Evolutionary conservation across 2,113 vertebrate genomes (phyloP).

Genomic region (Cavia porcellus): DNA sequence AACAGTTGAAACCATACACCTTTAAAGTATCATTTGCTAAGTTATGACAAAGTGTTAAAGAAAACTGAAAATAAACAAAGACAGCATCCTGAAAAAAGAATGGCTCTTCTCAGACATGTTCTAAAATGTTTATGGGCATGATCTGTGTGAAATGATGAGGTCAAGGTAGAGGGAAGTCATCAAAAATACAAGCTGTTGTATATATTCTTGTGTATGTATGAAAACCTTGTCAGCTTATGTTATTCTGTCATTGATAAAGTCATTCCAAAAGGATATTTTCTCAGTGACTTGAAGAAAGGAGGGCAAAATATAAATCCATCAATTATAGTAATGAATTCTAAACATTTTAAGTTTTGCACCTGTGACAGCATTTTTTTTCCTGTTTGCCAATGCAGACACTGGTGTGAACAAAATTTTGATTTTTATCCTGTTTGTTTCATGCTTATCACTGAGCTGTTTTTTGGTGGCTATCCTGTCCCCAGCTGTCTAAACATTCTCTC

Average conservation of each 20-base stretch:
- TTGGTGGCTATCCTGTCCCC: slow-evolving; percentile 67
- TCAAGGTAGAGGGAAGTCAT: neutral
- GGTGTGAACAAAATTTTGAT: slow-evolving; percentile 60
- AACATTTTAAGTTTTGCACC: slow-evolving; percentile 74
- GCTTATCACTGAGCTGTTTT: slow-evolving; percentile 78
- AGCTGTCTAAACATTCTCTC: slow-evolving; percentile 82
- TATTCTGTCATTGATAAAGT: slow-evolving; percentile 24
- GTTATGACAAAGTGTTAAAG: slow-evolving; percentile 46
- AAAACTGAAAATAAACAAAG: slow-evolving; percentile 24
- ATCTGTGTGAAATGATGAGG: slow-evolving; percentile 43
- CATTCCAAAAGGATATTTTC: neutral
- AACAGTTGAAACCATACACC: neutral
- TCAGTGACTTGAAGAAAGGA: slow-evolving; percentile 23
- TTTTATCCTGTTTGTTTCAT: slow-evolving; percentile 79
- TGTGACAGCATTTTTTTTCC: slow-evolving; percentile 70
- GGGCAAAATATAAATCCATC: neutral
- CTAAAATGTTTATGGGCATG: neutral
- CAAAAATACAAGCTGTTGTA: slow-evolving; percentile 24
- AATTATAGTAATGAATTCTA: slow-evolving; percentile 45
- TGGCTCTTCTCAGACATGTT: neutral
- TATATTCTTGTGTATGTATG: neutral
- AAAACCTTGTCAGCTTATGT: neutral
- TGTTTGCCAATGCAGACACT: slow-evolving; percentile 71
- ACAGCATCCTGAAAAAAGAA: slow-evolving; percentile 29
- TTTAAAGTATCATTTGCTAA: slow-evolving; percentile 45